Percentiles rank a stretch among this genome's conserved stretches.
Conservation (phyloP, 1,140 invertebrate genomes). For the Drosophila simulans region DNA sequence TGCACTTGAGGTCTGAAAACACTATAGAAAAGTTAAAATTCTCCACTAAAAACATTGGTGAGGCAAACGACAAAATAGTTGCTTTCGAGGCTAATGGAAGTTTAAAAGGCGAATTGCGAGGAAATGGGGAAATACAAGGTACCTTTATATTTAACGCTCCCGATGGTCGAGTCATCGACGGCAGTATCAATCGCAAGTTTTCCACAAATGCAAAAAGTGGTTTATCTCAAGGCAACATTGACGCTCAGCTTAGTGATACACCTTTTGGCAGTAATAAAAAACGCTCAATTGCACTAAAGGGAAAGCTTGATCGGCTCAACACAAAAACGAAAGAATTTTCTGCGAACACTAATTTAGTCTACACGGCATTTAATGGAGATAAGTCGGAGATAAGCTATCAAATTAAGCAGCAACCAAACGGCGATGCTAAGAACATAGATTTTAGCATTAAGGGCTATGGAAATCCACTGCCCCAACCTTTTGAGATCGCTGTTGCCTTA, state of each 20-base stretch:
- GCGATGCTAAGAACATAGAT: conserved; percentile 62
- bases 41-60: conserved; percentile 86
- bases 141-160: conserved; percentile 67
- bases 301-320: conserved; percentile 85
- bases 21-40: conserved; percentile 86
- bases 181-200: conserved; percentile 76
- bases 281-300: conserved; percentile 73
- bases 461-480: conserved; percentile 78
- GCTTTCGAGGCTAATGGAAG: conserved; percentile 85
- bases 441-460: conserved; percentile 71
- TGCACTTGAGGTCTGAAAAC: conserved; percentile 86
- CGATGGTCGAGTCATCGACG: conserved; percentile 59
- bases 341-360: conserved; percentile 77
- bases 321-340: conserved; percentile 84
- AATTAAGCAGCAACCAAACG: conserved; percentile 66
- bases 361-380: conserved; percentile 74
- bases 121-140: conserved; percentile 84
- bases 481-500: conserved; percentile 60
- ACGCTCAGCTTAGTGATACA: conserved; percentile 74
- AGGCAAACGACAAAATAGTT: conserved; percentile 85
- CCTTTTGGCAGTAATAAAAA: conserved; percentile 82
- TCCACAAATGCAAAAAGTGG: conserved; percentile 74
- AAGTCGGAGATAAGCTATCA: conserved; percentile 60
- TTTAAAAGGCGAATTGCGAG: conserved; percentile 85
- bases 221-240: conserved; percentile 63